Base-by-base conservation (phyloP, 2,888 invertebrate genomes). In the Eristalis pertinax region DNA sequence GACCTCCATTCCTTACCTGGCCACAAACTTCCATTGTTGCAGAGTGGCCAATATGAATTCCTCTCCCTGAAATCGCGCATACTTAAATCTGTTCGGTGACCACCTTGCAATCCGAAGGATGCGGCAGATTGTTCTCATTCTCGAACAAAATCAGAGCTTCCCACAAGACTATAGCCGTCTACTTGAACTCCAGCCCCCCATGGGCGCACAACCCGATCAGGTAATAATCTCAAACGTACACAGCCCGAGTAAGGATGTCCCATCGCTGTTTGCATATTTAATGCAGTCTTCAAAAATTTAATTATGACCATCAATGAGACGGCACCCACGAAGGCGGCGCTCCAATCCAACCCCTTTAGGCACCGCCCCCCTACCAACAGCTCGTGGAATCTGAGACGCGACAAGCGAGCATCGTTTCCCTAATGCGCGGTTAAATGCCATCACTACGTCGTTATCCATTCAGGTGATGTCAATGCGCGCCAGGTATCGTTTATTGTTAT, bases 401-500 rank as follows among this genome's bases (percentile, higher is more conserved):
- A 65, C 56, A 56, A 58, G 26, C 43, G 32, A 62, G 62, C 72
- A 62, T 58, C 29, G 65, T 62, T 65, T 58, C 64, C 29, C 8
- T 72, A 78, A 78, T 78, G 65, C 72, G 65, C 67, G 64, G 58
- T 58, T 78, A 72, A 78, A 72, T 72, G 58, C 58, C 65, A 72
- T 78, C 70, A 7, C 72, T 43, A 38, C 58, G 72, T 24, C 65
- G 41, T 72, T 78, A 56, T 72, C 65, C 70, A 32, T 43, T 72
- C 78, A 78, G 78, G 78, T 78, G 72, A 65, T 58, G 65, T 62
- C 78, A 32, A 72, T 72, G 56, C 19, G 58, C 70, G 26, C 24
- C 43, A 63, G 56, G 70, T 72, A 70, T 78, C 64, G 41, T 78
- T 72, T 78, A 78, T 65, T 78, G 64, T 72, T 72, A 78, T 78